Base-by-base conservation (phyloP, 2,888 invertebrate species). In the Acronicta psi region DNA sequence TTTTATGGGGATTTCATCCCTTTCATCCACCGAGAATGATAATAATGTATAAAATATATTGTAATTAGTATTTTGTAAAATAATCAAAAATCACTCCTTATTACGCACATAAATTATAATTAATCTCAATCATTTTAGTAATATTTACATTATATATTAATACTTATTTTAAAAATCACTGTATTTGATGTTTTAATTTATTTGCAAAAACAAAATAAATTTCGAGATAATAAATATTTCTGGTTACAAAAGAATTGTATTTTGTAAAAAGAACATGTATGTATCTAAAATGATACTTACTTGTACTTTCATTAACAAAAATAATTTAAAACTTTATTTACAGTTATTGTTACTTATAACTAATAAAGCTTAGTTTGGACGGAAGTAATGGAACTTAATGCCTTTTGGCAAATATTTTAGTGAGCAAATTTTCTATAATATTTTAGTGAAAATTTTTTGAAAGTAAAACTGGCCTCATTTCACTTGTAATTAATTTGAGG, bases 311-410 rank as follows among this genome's bases (percentile, higher is more conserved):
- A 52, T 50, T 52, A 62, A 64, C 59, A 62, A 68, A 63, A 75
- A 80, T 77, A 77, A 79, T 70, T 79, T 78, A 77, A 71, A 59
- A 56, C 61, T 68, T 75, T 79, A 84, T 84, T 77, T 83, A 85
- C 79, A 83, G 63, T 59, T 83, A 81, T 70, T 59, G 51, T 80
- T 79, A 81, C 76, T 80, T 87, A 85, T 66, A 67, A 80, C 83
- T 89, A 89, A 82, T 91, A 90, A 91, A 90, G 87, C 90, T 90
- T 83, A 78, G 57, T 74, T 80, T 82, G 91, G 90, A 91, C 86
- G 90, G 88, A 85, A 79, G 73, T 52, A 74, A 50, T 49, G 63
- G 44, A 62, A 59, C 52, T 47, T n/a, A 52, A 52, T 59, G 62
- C 59, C 66, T 54, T 62, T 46, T 47, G 69, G 69, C 60, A 62